A percentile compares a stretch with the other conserved stretches of the same genome.
phyloP scores from a whole-genome alignment of 64 coral and sea anemone species.

The Montipora foliosa region DNA sequence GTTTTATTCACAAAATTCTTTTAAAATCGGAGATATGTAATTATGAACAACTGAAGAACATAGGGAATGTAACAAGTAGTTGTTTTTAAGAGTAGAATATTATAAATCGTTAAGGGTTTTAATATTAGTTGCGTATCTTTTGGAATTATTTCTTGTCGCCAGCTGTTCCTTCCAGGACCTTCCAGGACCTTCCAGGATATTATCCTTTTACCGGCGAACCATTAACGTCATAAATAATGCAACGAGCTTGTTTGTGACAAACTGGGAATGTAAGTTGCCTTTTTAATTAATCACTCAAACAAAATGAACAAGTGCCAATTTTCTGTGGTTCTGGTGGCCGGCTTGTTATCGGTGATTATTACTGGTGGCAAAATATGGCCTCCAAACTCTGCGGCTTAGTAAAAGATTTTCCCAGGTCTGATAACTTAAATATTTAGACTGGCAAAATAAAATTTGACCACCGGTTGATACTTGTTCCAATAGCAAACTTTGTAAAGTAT shows the following conservation, averaged over 20 bases:
- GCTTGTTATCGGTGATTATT: conserved; percentile 2
- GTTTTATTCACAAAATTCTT: no score
- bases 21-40: no score
- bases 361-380: conserved; percentile 19
- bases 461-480: neutral
- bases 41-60: no score
- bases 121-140: neutral
- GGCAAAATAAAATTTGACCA: neutral
- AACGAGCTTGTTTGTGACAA: conserved; percentile 6
- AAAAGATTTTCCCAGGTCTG: neutral
- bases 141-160: neutral
- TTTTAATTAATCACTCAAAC: neutral
- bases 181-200: neutral
- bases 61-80: no score
- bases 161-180: neutral
- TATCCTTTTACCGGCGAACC: neutral
- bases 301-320: conserved; percentile 51
- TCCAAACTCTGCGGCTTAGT: neutral
- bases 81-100: no score
- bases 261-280: neutral
- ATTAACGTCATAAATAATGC: conserved; percentile 9
- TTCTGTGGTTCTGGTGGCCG: conserved; percentile 34
- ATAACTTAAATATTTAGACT: conserved; percentile 8
- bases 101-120: neutral
- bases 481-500: neutral